These are phyloP conservation scores for Oreochromis tanganicae DNA, from an alignment of 2,113 vertebrate genomes.

Conservation along the genomic window DNA sequence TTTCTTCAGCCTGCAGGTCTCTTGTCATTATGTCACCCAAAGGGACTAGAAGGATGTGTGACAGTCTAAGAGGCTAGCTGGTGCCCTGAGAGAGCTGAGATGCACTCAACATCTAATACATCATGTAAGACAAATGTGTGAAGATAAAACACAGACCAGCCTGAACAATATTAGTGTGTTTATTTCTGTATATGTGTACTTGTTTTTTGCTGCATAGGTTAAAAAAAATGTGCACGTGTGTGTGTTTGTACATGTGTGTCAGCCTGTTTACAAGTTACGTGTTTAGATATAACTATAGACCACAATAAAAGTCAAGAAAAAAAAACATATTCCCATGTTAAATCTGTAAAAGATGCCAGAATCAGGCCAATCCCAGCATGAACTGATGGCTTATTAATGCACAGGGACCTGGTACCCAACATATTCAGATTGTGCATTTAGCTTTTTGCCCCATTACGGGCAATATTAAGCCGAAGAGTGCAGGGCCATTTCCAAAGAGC, in stretches of 20 bases:
- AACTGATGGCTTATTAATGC: slow-evolving; percentile 59
- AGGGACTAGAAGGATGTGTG: slow-evolving; percentile 13
- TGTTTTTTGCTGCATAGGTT: background rate
- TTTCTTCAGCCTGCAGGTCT: slow-evolving; percentile 9
- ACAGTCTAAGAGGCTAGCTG: slow-evolving; percentile 1
- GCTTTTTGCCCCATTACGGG: slow-evolving; percentile 62
- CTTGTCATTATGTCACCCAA: slow-evolving; percentile 25
- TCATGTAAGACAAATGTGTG: slow-evolving; percentile 7
- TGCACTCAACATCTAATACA: slow-evolving; percentile 15
- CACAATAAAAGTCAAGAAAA: background rate
- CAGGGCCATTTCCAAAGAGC: slow-evolving; percentile 62
- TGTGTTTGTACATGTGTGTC: background rate
- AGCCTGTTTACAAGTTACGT: background rate
- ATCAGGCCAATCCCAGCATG: slow-evolving; percentile 20
- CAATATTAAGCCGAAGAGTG: slow-evolving; percentile 58
- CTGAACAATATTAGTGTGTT: background rate
- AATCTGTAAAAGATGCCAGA: slow-evolving; percentile 4
- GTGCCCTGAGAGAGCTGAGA: slow-evolving; percentile 27
- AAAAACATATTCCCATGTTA: background rate
- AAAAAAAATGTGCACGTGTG: background rate
- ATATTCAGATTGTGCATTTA: slow-evolving; percentile 55
- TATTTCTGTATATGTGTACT: background rate
- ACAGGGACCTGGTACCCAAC: slow-evolving; percentile 37
- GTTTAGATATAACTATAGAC: background rate
- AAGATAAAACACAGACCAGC: background rate